A percentile compares a stretch with the other conserved stretches of the same genome.
Evolutionary conservation across 2,888 invertebrate genomes (phyloP).

Genomic region (Lycaena phlaeas): DNA sequence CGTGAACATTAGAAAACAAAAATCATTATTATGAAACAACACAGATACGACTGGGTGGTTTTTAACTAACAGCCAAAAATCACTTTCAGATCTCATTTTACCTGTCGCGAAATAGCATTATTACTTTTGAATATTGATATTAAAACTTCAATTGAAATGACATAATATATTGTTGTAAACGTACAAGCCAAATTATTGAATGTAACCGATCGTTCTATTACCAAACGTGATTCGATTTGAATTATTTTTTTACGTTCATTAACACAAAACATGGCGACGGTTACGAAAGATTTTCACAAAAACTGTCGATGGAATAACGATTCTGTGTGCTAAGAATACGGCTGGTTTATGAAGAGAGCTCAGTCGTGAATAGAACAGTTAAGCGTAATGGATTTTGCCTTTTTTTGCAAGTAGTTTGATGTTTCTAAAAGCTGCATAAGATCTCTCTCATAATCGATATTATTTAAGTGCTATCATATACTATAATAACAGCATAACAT

Average conservation of each 20-base stretch:
- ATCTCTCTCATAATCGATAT: background rate
- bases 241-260: conserved; percentile 6
- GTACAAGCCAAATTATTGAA: background rate
- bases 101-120: no score
- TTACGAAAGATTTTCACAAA: conserved; percentile 4
- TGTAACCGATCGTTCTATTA: conserved; percentile 6
- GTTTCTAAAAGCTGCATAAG: background rate
- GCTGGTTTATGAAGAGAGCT: background rate
- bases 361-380: background rate
- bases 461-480: no score
- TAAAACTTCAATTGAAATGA: no score
- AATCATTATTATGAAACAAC: no score
- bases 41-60: no score
- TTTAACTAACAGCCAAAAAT: no score
- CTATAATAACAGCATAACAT: no score
- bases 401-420: conserved; percentile 1
- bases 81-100: no score
- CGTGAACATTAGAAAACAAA: no score
- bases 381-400: conserved; percentile 1
- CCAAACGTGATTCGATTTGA: conserved; percentile 7
- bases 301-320: background rate
- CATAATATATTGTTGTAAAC: background rate
- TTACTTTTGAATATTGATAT: no score
- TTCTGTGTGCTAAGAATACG: background rate
- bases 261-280: conserved; percentile 3